Base-by-base conservation (phyloP, 2,888 invertebrate species). In the Stenurella melanura region DNA sequence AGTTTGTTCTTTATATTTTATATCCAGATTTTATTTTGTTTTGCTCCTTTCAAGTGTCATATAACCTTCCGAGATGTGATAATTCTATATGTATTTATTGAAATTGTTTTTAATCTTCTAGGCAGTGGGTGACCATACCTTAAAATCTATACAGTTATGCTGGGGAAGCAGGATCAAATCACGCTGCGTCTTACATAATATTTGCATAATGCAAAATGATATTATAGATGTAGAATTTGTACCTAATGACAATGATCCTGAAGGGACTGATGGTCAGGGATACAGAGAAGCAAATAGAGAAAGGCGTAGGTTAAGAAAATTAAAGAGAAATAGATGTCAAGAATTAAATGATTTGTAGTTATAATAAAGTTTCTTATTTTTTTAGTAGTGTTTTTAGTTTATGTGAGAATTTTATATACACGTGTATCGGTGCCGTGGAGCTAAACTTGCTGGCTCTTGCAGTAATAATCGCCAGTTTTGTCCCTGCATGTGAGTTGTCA, bases 121-220 rank as follows among this genome's bases (percentile, higher is more conserved):
- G 70, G 70, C 15, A 15, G 21, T 70, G 6, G 60, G 70, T 58
- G 70, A 70, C 57, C 58, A 58, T 70, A 15, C 21, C 0, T 19
- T 58, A 19, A 70, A 58, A 58, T 70, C 60, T 34, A 70, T 19
- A 15, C 58, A 70, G 70, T 60, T 70, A 60, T 60, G 70, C 70
- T 38, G 60, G 60, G 19, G 58, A 70, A 18, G 58, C 19, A 7
- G 58, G 58, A 5, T 58, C 58, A 18, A 58, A 17, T 19, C 58
- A 58, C 18, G 58, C 50, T 74, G 67, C 57, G 50, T 68, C 10
- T 60, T 67, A 18, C 66, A 67, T 50, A 67, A 42, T 34, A 34
- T 34, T 9, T 34, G 30, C 30, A 34, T 34, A 9, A 34, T 34
- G 30, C 30, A 34, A 9, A 50, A 67, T 50, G 66, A 67, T 19